Evolutionary conservation across 2,888 invertebrate species (phyloP).

Genomic region (Iselma pallidipennis): DNA sequence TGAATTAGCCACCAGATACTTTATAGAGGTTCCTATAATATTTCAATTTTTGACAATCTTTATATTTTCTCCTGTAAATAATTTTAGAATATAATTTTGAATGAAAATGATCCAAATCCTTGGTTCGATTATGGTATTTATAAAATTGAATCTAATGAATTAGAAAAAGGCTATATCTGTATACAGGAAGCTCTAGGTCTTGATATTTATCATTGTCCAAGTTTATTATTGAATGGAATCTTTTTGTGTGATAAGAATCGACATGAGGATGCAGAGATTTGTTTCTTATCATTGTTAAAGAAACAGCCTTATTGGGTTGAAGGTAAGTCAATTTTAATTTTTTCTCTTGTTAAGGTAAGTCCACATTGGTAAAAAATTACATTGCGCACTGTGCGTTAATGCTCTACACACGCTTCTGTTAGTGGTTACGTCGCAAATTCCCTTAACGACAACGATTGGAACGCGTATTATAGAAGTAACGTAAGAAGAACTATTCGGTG

Average conservation of each 20-base stretch:
- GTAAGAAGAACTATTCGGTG: too few relatives aligned
- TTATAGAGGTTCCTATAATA: conserved; percentile 39
- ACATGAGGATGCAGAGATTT: conserved; percentile 48
- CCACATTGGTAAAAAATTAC: background rate
- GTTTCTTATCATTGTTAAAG: conserved; percentile 46
- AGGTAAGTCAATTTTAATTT: conserved; percentile 32
- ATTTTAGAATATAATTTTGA: conserved; percentile 42
- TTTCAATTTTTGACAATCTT: background rate
- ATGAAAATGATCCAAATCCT: conserved; percentile 39
- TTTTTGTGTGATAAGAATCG: conserved; percentile 42
- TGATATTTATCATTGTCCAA: conserved; percentile 40
- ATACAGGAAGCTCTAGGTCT: conserved; percentile 45
- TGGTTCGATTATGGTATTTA: conserved; percentile 54
- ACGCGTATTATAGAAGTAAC: too few relatives aligned
- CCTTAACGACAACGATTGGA: too few relatives aligned
- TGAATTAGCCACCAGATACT: conserved; percentile 47
- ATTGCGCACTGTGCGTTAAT: background rate
- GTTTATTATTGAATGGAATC: conserved; percentile 46
- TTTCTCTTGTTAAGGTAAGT: background rate
- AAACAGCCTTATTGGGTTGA: conserved; percentile 47
- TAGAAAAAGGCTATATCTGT: conserved; percentile 48
- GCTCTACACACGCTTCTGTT: background rate
- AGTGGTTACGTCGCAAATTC: too few relatives aligned
- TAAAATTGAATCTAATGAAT: conserved; percentile 40
- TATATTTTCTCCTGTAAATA: background rate